Evolutionary conservation across 2,797 vertebrate genomes (phyloP), one percentile per base, ranked within the genome.

Genomic region (Eutrigla gurnardus): DNA sequence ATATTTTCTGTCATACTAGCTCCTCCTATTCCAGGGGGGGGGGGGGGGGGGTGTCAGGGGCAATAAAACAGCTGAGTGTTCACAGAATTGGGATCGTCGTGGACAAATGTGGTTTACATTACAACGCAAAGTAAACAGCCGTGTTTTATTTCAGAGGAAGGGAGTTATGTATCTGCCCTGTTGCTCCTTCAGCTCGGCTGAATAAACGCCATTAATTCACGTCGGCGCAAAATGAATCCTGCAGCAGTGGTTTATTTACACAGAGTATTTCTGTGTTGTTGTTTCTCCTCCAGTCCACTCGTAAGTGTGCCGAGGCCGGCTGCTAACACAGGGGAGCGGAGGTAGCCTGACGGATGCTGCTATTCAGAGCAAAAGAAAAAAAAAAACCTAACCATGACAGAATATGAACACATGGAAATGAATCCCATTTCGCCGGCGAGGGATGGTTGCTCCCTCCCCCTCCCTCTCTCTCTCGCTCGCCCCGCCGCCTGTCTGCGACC

Each of bases 391-490:
- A 86, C 84, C 81, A 83, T 89, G 88, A 90, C 83, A 85, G 89
- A 91, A 94, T 93, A 94, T 93, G 91, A 93, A 91, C 90, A 88
- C 89, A 93, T 92, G 91, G 92, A 93, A 94, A 94, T 94, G 91
- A 94, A 94, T 94, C 93, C 91, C 89, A 92, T 94, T 93, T 93
- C 89, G 81, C 81, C 81, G 36, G 82, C 79, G 62, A 92, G 83
- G 82, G 86, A 84, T 82, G 82, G 82, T 74, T 60, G 76, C 60
- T 11, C 39, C 32, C 18, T 32, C 59, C 46, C 32, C 33, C 66
- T 46, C 37, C 42, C 60, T 15, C 49, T 43, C 63, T 33, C 70
- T 33, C 54, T 57, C 78, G 65, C 83, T 84, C 79, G 65, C 69
- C 88, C 80, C 78, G 73, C 86, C 69, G 86, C 90, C 92, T 92